A percentile compares a stretch with the other conserved stretches of the same genome.
phyloP scores from a whole-genome alignment of 2,113 vertebrate species.

The Oncorhynchus masou region DNA sequence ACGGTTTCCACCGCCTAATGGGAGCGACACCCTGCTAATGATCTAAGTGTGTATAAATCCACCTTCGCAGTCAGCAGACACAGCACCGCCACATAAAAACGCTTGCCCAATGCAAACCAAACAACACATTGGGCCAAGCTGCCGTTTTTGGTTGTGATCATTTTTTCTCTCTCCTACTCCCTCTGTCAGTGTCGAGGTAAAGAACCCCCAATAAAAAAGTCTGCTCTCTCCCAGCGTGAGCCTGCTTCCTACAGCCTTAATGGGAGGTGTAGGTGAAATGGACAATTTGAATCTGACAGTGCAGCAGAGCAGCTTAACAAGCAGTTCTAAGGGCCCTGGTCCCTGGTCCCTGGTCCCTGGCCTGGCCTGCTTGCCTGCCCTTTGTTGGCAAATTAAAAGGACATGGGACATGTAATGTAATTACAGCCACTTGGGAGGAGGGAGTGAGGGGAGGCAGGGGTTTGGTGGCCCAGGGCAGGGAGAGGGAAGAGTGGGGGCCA shows the following conservation, averaged over 20 bases:
- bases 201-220: constrained; percentile 85
- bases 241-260: constrained; percentile 84
- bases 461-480: constrained; percentile 21
- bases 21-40: constrained; percentile 92
- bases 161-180: constrained; percentile 13
- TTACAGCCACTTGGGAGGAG: constrained; percentile 63
- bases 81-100: constrained; percentile 88
- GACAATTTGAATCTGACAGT: constrained; percentile 85
- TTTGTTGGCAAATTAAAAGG: constrained; percentile 75
- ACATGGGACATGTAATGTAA: constrained; percentile 75
- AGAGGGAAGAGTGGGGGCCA: constrained; percentile 38
- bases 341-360: constrained; percentile 1
- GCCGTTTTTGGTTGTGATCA: constrained; percentile 3
- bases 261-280: constrained; percentile 89
- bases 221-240: constrained; percentile 85
- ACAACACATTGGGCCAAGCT: constrained; percentile 2
- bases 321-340: constrained; percentile 53
- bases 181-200: constrained; percentile 73
- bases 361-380: constrained; percentile 47
- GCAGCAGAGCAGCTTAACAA: constrained; percentile 79
- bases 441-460: constrained; percentile 33
- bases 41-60: constrained; percentile 92
- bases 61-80: constrained; percentile 85
- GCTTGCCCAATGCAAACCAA: constrained; percentile 78
- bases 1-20: constrained; percentile 96